These are phyloP conservation scores for Pogonomyrmex californicus DNA, from an alignment of 1,140 invertebrate species.

Conservation along the genomic window DNA sequence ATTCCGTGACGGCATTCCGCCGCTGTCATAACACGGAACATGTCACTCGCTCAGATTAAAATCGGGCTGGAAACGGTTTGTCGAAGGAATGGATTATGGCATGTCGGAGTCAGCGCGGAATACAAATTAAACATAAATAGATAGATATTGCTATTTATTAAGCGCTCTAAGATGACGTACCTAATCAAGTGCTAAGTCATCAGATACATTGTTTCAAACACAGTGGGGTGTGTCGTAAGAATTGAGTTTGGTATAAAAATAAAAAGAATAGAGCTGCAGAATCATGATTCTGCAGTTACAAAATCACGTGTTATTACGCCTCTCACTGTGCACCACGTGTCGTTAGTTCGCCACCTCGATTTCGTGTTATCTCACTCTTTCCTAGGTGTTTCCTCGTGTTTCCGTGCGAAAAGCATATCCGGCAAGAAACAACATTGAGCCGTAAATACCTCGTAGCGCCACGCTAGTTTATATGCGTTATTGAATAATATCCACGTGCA, in stretches of 20 bases:
- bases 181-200: no score
- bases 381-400: background rate
- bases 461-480: background rate
- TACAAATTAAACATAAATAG: background rate
- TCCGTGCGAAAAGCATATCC: conserved; percentile 20
- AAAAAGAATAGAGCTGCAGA: background rate
- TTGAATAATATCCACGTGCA: conserved; percentile 18
- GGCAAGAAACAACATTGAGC: background rate
- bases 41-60: conserved; percentile 13
- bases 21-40: conserved; percentile 5
- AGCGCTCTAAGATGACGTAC: no score
- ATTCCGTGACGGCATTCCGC: conserved; percentile 9
- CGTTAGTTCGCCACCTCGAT: background rate
- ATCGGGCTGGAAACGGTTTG: conserved; percentile 27
- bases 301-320: conserved; percentile 21
- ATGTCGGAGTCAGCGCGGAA: background rate
- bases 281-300: conserved; percentile 13
- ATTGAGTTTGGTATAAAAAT: no score
- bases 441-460: conserved; percentile 25
- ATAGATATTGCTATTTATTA: no score
- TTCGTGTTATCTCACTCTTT: background rate
- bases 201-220: no score
- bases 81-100: background rate
- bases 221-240: no score
- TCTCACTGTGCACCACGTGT: conserved; percentile 19